These are phyloP conservation scores for Drosophila arawakana DNA, from an alignment of 1,140 invertebrate genomes.

Conservation along the genomic window DNA sequence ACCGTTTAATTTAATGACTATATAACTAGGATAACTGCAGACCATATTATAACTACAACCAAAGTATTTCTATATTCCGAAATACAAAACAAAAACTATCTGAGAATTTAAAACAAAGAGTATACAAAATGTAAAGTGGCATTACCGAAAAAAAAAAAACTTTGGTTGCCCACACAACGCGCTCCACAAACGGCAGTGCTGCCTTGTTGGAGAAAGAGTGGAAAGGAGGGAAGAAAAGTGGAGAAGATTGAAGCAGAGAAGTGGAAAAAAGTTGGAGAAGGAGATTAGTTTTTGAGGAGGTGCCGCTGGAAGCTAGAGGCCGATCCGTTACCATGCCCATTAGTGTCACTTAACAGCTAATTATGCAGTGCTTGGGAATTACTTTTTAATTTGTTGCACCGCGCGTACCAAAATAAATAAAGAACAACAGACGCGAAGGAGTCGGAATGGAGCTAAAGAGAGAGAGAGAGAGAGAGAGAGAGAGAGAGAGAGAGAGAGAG, in stretches of 20 bases:
- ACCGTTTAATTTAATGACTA: too few species aligned
- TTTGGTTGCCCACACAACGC: conserved; percentile 48
- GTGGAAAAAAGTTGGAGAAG: neutral
- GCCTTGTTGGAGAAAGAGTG: neutral
- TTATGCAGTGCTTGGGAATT: conserved; percentile 76
- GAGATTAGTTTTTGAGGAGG: conserved; percentile 28
- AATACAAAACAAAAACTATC: neutral
- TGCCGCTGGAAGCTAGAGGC: conserved; percentile 23
- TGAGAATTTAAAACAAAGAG: neutral
- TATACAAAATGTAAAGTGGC: conserved; percentile 15
- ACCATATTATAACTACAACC: too few species aligned
- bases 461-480: neutral
- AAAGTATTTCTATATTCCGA: neutral
- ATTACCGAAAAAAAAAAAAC: conserved; percentile 29
- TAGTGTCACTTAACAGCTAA: conserved; percentile 80
- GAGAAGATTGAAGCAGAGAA: neutral
- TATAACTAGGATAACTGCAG: too few species aligned
- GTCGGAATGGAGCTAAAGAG: conserved; percentile 5
- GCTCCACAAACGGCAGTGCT: conserved; percentile 24
- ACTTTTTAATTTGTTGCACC: conserved; percentile 80
- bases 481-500: neutral
- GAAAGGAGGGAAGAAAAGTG: neutral
- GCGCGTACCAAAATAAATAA: conserved; percentile 74
- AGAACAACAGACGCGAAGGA: conserved; percentile 44
- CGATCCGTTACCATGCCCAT: conserved; percentile 51